Conservation (phyloP, 92 coral and sea anemone species). For the Umimayanthus chanpuru region DNA sequence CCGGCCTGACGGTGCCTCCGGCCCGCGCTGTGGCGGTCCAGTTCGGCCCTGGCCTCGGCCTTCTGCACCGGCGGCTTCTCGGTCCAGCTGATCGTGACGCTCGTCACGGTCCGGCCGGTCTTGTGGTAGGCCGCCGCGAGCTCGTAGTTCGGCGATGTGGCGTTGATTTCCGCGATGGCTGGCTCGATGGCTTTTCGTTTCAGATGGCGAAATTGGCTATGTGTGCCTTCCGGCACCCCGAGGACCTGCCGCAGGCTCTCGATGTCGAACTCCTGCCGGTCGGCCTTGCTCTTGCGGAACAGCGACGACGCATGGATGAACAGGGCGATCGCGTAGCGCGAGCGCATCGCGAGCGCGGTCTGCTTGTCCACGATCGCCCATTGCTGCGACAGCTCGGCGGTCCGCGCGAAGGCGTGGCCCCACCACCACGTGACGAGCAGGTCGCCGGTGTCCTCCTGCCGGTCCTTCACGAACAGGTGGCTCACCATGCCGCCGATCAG, state of each 20-base stretch:
- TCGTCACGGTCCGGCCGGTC: slow-evolving; percentile 18
- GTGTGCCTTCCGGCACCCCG: slow-evolving; percentile 18
- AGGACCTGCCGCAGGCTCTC: slow-evolving; percentile 18
- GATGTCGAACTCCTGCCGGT: slow-evolving; percentile 17
- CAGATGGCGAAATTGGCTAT: slow-evolving; percentile 14
- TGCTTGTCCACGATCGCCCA: slow-evolving; percentile 17
- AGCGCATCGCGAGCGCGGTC: slow-evolving; percentile 18
- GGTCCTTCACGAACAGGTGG: slow-evolving; percentile 17
- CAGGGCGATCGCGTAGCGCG: slow-evolving; percentile 18
- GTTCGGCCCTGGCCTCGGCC: slow-evolving; percentile 19
- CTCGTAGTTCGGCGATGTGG: slow-evolving; percentile 17
- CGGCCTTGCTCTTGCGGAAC: slow-evolving; percentile 17
- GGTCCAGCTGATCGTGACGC: slow-evolving; percentile 17
- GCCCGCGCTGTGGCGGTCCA: slow-evolving; percentile 19
- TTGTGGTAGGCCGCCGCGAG: slow-evolving; percentile 18
- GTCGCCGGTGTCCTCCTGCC: slow-evolving; percentile 18
- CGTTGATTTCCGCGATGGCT: slow-evolving; percentile 16
- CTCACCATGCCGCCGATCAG: slow-evolving; percentile 17
- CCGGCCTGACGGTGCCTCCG: slow-evolving; percentile 19
- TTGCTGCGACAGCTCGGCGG: slow-evolving; percentile 18
- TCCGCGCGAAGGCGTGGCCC: slow-evolving; percentile 19
- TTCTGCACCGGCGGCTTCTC: slow-evolving; percentile 1
- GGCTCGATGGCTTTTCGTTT: slow-evolving; percentile 15
- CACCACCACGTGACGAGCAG: slow-evolving; percentile 17
- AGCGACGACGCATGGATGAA: slow-evolving; percentile 16